A percentile compares a stretch with the other conserved stretches of the same genome.
phyloP scores from a whole-genome alignment of 2,888 invertebrate genomes.

The Diarsia dahlii region DNA sequence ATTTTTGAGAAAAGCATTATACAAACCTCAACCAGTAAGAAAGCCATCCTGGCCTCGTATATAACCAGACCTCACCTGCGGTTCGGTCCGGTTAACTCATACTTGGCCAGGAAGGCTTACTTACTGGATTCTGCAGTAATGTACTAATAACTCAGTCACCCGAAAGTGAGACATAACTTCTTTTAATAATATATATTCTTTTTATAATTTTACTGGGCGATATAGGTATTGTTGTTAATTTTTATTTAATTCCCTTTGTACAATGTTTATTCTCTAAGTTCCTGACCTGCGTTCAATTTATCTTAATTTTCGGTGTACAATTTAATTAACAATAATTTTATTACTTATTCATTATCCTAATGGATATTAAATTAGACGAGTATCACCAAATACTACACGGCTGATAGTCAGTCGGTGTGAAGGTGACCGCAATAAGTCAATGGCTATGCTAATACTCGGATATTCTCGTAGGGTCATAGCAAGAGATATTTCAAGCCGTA shows the following conservation, averaged over 20 bases:
- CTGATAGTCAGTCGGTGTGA: not conserved
- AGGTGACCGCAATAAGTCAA: slow-evolving; percentile 18
- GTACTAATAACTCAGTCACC: no score
- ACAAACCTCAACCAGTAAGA: no score
- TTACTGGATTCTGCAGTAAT: no score
- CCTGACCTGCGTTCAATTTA: slow-evolving; percentile 12
- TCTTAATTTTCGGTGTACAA: slow-evolving; percentile 35
- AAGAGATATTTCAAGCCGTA: slow-evolving; percentile 41
- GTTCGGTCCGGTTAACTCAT: no score
- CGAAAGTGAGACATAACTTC: no score
- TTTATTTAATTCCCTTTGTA: slow-evolving; percentile 15
- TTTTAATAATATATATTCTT: no score
- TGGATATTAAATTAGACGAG: not conserved
- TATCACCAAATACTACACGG: not conserved
- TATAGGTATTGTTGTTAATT: no score
- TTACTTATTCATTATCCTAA: slow-evolving; percentile 17
- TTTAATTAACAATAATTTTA: slow-evolving; percentile 19
- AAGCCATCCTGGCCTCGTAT: no score
- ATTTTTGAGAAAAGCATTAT: no score
- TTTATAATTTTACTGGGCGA: no score
- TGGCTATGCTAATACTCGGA: slow-evolving; percentile 21
- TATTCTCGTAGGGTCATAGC: slow-evolving; percentile 15
- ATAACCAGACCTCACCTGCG: no score
- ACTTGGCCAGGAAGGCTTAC: no score
- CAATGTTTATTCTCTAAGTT: slow-evolving; percentile 12